A percentile compares a stretch with the other conserved stretches of the same genome.
Conservation (phyloP, 2,888 invertebrate species). For the Ectobius pallidus region DNA sequence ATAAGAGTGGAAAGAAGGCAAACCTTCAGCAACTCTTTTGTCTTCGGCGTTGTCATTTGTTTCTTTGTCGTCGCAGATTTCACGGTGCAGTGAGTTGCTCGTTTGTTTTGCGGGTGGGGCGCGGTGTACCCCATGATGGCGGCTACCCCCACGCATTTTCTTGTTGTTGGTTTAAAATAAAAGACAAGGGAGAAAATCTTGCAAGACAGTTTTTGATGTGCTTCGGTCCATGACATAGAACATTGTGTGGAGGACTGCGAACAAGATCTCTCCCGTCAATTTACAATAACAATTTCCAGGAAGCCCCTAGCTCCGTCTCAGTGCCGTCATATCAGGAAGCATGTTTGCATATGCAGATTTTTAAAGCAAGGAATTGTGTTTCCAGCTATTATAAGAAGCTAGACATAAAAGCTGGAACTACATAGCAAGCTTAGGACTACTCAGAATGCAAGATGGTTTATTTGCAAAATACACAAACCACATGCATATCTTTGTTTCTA, state of each 20-base stretch:
- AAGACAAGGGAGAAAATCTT: constrained; percentile 28
- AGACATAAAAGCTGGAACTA: too few relatives aligned
- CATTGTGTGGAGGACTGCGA: neutral
- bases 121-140: constrained; percentile 28
- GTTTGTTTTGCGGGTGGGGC: constrained; percentile 27
- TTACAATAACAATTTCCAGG: too few relatives aligned
- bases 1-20: neutral
- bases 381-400: too few relatives aligned
- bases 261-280: too few relatives aligned
- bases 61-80: constrained; percentile 32
- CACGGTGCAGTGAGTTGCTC: constrained; percentile 21
- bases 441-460: too few relatives aligned
- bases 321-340: too few relatives aligned
- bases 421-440: too few relatives aligned
- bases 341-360: too few relatives aligned
- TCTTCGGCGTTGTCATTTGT: constrained; percentile 25
- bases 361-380: too few relatives aligned
- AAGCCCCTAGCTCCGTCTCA: too few relatives aligned
- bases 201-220: constrained; percentile 27
- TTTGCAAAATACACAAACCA: too few relatives aligned
- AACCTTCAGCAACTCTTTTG: constrained; percentile 17
- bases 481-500: too few relatives aligned
- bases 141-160: constrained; percentile 17
- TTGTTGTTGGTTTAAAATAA: constrained; percentile 25
- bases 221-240: constrained; percentile 19